A percentile compares a stretch with the other conserved stretches of the same genome.
phyloP scores from a whole-genome alignment of 2,888 invertebrate genomes.

The Imbricaverruca yamaguchii region DNA sequence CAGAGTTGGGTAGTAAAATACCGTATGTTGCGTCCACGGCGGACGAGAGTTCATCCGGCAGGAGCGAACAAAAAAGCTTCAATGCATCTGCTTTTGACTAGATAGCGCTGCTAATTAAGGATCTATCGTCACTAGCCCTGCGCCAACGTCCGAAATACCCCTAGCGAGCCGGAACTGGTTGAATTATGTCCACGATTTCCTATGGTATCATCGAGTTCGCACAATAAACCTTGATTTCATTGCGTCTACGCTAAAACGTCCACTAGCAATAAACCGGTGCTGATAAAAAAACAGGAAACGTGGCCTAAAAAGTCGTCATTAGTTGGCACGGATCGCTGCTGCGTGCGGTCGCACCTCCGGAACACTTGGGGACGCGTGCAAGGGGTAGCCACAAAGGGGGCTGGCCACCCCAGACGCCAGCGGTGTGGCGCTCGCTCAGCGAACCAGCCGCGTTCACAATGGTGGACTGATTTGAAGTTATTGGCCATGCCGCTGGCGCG shows the following conservation, averaged over 20 bases:
- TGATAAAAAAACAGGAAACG: not conserved
- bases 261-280: not conserved
- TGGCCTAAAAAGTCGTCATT: not conserved
- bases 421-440: too few relatives aligned
- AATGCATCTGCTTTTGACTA: too few relatives aligned
- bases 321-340: not conserved
- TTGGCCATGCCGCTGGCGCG: not conserved
- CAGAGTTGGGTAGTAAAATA: too few relatives aligned
- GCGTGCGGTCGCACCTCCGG: not conserved
- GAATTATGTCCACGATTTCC: not conserved
- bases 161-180: not conserved
- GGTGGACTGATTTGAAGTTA: not conserved
- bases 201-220: not conserved
- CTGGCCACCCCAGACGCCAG: too few relatives aligned
- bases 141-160: too few relatives aligned
- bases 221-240: not conserved
- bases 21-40: too few relatives aligned
- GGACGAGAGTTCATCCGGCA: too few relatives aligned
- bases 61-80: too few relatives aligned
- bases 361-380: not conserved
- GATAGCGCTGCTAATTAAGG: too few relatives aligned
- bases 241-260: not conserved
- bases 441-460: not conserved
- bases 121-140: too few relatives aligned
- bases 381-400: too few relatives aligned